These are phyloP conservation scores for Drosophila miranda DNA, from an alignment of 1,140 invertebrate genomes.

Conservation along the genomic window DNA sequence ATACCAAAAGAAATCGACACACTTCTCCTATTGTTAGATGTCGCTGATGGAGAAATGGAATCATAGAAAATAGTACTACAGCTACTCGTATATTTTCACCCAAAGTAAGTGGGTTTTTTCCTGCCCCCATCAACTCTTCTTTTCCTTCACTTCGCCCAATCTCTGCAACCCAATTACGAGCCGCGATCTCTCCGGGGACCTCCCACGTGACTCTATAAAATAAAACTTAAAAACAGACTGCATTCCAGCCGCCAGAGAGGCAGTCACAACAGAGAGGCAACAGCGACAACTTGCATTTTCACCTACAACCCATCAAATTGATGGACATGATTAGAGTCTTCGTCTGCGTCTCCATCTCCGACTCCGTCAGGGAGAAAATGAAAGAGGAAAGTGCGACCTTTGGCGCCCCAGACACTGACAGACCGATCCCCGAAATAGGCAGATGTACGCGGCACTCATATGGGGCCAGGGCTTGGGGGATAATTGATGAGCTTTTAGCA, in stretches of 20 bases:
- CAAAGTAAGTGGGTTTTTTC: background rate
- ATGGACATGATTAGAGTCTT: slow-evolving; percentile 74
- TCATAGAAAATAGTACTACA: too few relatives aligned
- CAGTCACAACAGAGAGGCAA: too few relatives aligned
- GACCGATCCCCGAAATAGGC: slow-evolving; percentile 49
- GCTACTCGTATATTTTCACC: too few relatives aligned
- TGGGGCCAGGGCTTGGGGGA: slow-evolving; percentile 23
- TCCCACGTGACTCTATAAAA: slow-evolving; percentile 44
- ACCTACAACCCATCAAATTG: slow-evolving; percentile 72
- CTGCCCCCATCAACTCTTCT: slow-evolving; percentile 11
- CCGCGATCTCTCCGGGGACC: slow-evolving; percentile 29
- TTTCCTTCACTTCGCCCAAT: slow-evolving; percentile 6
- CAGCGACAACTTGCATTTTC: slow-evolving; percentile 37
- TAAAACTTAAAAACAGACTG: slow-evolving; percentile 32
- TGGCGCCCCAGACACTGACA: slow-evolving; percentile 52
- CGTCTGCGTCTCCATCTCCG: background rate
- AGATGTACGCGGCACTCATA: slow-evolving; percentile 55
- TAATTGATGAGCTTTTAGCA: slow-evolving; percentile 81
- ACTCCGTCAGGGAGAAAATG: slow-evolving; percentile 26
- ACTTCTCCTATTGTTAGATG: background rate
- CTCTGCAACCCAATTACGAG: slow-evolving; percentile 43
- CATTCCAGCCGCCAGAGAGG: slow-evolving; percentile 19
- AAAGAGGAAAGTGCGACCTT: slow-evolving; percentile 76
- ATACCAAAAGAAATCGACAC: background rate
- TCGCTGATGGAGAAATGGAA: too few relatives aligned